Percentiles rank a stretch among this genome's conserved stretches.
phyloP scores from a whole-genome alignment of 2,797 vertebrate species.

The Ispidina picta region DNA sequence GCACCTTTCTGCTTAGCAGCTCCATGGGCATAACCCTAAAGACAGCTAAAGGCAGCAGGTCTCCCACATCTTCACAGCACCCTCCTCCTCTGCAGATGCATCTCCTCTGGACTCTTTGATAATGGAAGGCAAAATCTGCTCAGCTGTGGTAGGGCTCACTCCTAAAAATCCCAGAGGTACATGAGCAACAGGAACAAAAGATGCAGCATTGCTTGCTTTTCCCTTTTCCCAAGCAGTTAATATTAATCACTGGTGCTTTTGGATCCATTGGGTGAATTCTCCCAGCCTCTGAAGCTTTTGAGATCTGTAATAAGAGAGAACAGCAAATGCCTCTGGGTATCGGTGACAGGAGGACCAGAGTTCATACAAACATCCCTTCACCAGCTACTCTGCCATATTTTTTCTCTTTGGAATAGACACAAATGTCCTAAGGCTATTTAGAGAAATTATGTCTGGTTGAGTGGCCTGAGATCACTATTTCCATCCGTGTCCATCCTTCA shows the following conservation, averaged over 20 bases:
- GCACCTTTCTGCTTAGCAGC: neutral
- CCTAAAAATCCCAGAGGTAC: neutral
- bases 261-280: neutral
- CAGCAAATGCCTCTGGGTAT: neutral
- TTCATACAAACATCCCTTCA: neutral
- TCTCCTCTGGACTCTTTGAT: neutral
- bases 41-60: neutral
- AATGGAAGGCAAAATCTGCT: neutral
- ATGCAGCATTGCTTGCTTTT: neutral
- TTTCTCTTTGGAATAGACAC: neutral
- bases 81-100: neutral
- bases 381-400: neutral
- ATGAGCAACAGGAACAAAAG: neutral
- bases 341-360: neutral
- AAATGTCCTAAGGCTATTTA: neutral
- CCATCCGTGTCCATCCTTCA: neutral
- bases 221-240: neutral
- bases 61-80: neutral
- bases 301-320: neutral
- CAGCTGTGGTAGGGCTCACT: fast-evolving
- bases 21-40: neutral
- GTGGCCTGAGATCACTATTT: neutral
- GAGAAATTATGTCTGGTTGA: neutral
- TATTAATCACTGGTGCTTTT: neutral
- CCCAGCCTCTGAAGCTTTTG: neutral